phyloP scores from a whole-genome alignment of 2,888 invertebrate genomes.

The Hyposoter didymator region DNA sequence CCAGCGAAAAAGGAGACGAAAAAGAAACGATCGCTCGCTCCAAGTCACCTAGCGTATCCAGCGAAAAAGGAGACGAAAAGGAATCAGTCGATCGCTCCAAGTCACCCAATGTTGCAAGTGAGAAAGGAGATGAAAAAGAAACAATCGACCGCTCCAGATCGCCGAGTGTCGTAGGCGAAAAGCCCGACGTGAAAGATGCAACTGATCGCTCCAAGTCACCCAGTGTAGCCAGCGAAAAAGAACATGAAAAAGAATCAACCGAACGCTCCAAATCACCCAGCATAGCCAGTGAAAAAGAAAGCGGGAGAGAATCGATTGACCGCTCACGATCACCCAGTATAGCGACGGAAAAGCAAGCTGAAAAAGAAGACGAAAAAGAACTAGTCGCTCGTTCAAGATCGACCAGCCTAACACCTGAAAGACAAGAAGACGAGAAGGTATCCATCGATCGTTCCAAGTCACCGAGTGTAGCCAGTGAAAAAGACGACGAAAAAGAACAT shows the following conservation, averaged over 20 bases:
- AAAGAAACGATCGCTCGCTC: conserved; percentile 35
- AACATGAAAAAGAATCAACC: conserved; percentile 18
- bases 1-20: conserved; percentile 36
- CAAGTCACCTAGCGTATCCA: conserved; percentile 36
- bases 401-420: conserved; percentile 41
- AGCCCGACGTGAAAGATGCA: conserved; percentile 10
- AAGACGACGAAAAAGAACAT: not conserved
- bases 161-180: conserved; percentile 56
- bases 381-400: conserved; percentile 24
- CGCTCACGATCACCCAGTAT: conserved; percentile 45
- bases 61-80: conserved; percentile 24
- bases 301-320: not conserved
- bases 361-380: conserved; percentile 9
- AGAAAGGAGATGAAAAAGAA: conserved; percentile 27
- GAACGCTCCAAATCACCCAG: conserved; percentile 52
- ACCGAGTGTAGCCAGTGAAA: conserved; percentile 44
- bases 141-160: conserved; percentile 47
- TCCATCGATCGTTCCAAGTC: conserved; percentile 25
- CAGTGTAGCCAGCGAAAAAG: conserved; percentile 39
- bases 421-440: not conserved
- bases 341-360: conserved; percentile 39
- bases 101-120: conserved; percentile 44
- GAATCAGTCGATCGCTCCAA: not conserved
- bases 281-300: conserved; percentile 22
- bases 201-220: conserved; percentile 47